Evolutionary conservation across 2,797 vertebrate genomes (phyloP), one percentile per base, ranked within the genome.

Genomic region (Centroberyx gerrardi): DNA sequence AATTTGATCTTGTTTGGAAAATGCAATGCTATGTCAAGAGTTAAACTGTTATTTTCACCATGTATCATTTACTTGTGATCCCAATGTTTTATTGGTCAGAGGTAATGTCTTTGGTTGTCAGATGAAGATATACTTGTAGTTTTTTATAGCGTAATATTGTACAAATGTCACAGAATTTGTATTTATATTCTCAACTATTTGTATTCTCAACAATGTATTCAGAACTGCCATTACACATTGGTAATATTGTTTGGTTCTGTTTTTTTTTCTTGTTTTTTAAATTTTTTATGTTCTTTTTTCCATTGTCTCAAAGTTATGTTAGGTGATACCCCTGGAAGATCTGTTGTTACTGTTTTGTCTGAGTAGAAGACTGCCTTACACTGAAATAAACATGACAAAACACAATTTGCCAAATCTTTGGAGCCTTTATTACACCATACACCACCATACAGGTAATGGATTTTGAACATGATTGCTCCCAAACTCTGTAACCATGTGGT

Each of bases 281-380:
- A n/a, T n/a, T n/a, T 49, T 79, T 52, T 62, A 17, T 53, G 61
- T 71, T 12, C 14, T 62, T 64, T 69, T 68, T 60, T 18, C 48
- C 10, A 55, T 63, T n/a, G 18, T 78, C 29, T 75, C 2, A 65
- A 46, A 58, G 10, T 85, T 78, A 76, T 62, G 71, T 58, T 49
- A 56, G 10, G 36, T 56, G 33, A 64, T 68, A 68, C 53, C 36
- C 69, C 55, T 76, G 72, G 36, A 76, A 83, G 70, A 81, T 76
- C 52, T 70, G 56, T 27, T 61, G 42, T 89, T 83, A 80, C 73
- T 66, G 74, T 85, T 90, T 89, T 83, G 85, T 88, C 78, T 48
- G 5, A 83, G 60, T 90, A 85, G 73, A 86, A 88, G 71, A 88
- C 89, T 92, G 93, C 93, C 92, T 94, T 93, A 90, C 72, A 86